Base-by-base conservation (phyloP, 2,888 invertebrate species). In the Drosophila yooni region DNA sequence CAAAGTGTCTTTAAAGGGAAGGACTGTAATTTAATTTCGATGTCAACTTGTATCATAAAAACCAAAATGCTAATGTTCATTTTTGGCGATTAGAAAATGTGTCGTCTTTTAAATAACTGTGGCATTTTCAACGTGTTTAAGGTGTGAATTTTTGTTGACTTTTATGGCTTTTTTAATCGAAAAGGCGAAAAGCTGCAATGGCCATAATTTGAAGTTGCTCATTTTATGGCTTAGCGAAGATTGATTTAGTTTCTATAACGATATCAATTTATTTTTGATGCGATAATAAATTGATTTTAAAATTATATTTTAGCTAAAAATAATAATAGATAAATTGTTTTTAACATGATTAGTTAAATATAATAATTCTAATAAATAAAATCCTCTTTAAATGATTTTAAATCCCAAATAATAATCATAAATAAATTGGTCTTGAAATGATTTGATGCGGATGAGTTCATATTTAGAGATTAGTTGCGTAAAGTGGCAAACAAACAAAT, bases 141-240 rank as follows among this genome's bases (percentile, higher is more conserved):
- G 6, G 51, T 29, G 29, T 29, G 34, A 25, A 50, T 62, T 27
- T 18, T 38, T 33, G 11, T 33, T n/a, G 31, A 13, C 10, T 50
- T 63, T 8, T 15, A 25, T 15, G 8, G 11, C 11, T 25, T 15
- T 15, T 46, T 46, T 25, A 8, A 25, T 25, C 25, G 25, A 25
- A 46, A 15, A 46, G 15, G 5, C n/a, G 7, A 27, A 27, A 46
- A 31, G 25, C 25, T 11, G 25, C 25, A 29, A 21, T 15, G 31
- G 21, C 43, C 65, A 58, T 36, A 36, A 34, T 25, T 31, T 31
- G 5, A 27, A 56, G 21, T 27, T 27, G 10, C 7, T 25, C 13
- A 25, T 50, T 68, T 68, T 68, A 68, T 68, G 2, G 56, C 5
- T 50, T 25, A 31, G 13, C n/a, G 25, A 34, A 57, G 43, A 43